Evolutionary conservation across 1,140 invertebrate species (phyloP).

Genomic region (Ylistrum balloti): DNA sequence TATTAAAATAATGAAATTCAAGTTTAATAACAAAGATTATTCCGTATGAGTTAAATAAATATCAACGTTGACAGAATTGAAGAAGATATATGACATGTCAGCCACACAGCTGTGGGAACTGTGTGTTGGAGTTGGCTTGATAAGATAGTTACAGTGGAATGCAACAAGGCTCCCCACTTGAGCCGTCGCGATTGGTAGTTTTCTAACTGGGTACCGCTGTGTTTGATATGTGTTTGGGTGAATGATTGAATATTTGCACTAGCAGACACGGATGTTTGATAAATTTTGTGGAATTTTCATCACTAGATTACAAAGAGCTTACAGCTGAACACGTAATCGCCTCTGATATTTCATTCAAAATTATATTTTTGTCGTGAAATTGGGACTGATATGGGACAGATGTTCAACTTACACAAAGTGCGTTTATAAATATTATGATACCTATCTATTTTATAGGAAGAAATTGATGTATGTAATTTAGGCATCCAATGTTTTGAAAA

Average conservation of each 20-base stretch:
- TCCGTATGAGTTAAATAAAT: neutral
- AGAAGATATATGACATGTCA: neutral
- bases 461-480: neutral
- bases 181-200: neutral
- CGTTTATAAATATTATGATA: too few species aligned
- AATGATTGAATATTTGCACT: constrained; percentile 19
- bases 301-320: neutral
- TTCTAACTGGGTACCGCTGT: neutral
- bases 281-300: neutral
- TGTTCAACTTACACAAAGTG: too few species aligned
- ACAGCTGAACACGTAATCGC: neutral
- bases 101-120: neutral
- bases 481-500: neutral
- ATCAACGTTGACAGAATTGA: neutral
- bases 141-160: neutral
- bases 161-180: neutral
- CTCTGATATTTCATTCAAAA: neutral
- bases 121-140: neutral
- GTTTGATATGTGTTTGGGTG: neutral
- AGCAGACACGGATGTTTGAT: constrained; percentile 19
- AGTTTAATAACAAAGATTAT: neutral
- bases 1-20: too few species aligned
- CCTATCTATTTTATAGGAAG: too few species aligned
- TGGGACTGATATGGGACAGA: neutral
- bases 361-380: neutral